Conservation (phyloP, 2,797 vertebrate genomes). For the Decapterus maruadsi region DNA sequence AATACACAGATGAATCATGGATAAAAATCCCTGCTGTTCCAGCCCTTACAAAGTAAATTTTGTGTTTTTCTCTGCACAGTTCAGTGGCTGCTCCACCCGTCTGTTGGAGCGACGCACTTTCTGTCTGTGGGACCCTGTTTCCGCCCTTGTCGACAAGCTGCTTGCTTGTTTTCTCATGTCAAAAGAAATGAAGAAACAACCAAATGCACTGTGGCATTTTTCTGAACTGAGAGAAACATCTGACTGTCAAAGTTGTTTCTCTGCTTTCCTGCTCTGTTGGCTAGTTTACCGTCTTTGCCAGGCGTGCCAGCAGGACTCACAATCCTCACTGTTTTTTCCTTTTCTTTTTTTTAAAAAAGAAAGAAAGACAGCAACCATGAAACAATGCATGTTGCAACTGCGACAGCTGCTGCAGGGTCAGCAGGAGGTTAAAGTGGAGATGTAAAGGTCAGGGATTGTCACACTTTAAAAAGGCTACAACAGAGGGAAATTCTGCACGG, state of each 20-base stretch:
- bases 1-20: neutral
- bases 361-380: constrained; percentile 36
- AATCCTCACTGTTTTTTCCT: constrained; percentile 9
- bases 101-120: neutral
- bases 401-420: constrained; percentile 42
- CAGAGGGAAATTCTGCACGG: constrained; percentile 22
- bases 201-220: neutral
- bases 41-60: neutral
- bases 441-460: constrained; percentile 5
- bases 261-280: constrained; percentile 13
- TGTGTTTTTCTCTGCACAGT: neutral
- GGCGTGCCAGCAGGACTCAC: constrained; percentile 42
- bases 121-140: neutral
- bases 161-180: neutral
- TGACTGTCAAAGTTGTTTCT: constrained; percentile 27
- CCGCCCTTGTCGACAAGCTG: neutral
- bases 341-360: too few species aligned
- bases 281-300: constrained; percentile 15
- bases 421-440: constrained; percentile 25
- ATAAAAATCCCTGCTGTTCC: neutral
- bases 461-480: constrained; percentile 13
- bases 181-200: neutral
- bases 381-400: constrained; percentile 27
- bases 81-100: neutral
- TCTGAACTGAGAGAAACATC: constrained; percentile 2